Percentiles rank a stretch among this genome's conserved stretches.
phyloP scores from a whole-genome alignment of 2,888 invertebrate species.

The Hydroisotoma schaefferi region DNA sequence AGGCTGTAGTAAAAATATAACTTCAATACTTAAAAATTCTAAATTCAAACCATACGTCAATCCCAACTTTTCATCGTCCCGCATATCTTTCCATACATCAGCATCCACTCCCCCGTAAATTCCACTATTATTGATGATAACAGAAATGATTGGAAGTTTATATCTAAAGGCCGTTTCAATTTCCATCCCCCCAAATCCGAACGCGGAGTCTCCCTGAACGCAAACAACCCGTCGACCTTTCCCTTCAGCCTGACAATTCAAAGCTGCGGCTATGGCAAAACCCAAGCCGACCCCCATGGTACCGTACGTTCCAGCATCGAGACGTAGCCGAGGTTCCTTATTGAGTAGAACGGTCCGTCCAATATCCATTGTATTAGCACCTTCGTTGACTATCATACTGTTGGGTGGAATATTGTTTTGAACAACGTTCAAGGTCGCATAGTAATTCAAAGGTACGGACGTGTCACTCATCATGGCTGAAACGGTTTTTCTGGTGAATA shows the following conservation, averaged over 20 bases:
- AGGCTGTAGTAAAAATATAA: no score
- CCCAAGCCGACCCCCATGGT: slow-evolving; percentile 70
- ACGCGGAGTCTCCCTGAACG: slow-evolving; percentile 95
- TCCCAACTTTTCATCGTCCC: slow-evolving; percentile 60
- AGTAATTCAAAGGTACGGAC: slow-evolving; percentile 83
- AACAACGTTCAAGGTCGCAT: slow-evolving; percentile 82
- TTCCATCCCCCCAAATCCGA: slow-evolving; percentile 98
- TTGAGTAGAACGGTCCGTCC: slow-evolving; percentile 86
- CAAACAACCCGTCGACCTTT: slow-evolving; percentile 83
- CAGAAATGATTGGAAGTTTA: slow-evolving; percentile 80
- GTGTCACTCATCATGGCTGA: slow-evolving; percentile 65
- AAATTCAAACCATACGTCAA: slow-evolving; percentile 62
- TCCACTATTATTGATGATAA: slow-evolving; percentile 93
- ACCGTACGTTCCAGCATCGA: slow-evolving; percentile 72
- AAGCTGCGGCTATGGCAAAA: slow-evolving; percentile 85
- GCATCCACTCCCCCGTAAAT: slow-evolving; percentile 83
- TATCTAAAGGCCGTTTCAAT: slow-evolving; percentile 94
- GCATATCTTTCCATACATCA: slow-evolving; percentile 67
- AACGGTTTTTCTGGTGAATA: slow-evolving; percentile 50
- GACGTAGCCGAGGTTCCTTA: slow-evolving; percentile 72
- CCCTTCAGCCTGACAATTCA: slow-evolving; percentile 77
- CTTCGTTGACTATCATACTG: slow-evolving; percentile 90
- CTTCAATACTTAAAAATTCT: neutral
- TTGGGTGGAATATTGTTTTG: slow-evolving; percentile 72
- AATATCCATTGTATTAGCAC: slow-evolving; percentile 98